Evolutionary conservation across 2,888 invertebrate species (phyloP).

Genomic region (Liposcelis brunnea): DNA sequence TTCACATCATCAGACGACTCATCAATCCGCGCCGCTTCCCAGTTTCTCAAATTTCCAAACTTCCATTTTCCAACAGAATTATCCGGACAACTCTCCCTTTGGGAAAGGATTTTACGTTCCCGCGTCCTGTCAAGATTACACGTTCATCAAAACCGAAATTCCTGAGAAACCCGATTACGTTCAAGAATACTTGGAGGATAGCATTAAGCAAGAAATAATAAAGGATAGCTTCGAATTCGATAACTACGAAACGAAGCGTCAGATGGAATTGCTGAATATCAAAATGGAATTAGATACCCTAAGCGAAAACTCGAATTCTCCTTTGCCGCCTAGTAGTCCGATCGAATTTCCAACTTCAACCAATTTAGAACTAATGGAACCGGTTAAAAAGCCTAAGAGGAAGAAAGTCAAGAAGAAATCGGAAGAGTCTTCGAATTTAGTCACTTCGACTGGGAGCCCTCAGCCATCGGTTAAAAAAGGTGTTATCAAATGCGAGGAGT

Average conservation of each 20-base stretch:
- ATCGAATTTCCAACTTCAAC: conserved; percentile 5
- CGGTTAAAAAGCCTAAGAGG: conserved; percentile 3
- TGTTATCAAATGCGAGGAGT: conserved; percentile 55
- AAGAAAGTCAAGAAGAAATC: conserved; percentile 11
- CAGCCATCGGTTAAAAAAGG: conserved; percentile 15
- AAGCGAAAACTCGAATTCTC: conserved; percentile 5
- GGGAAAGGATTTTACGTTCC: background rate
- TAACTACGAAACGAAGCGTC: background rate
- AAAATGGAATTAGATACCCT: conserved; percentile 11
- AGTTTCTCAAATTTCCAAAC: conserved; percentile 42
- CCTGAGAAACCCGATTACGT: conserved; percentile 1
- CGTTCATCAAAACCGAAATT: background rate
- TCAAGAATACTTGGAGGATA: background rate
- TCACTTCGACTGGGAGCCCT: conserved; percentile 22
- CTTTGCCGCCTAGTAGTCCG: background rate
- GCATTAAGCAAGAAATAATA: conserved; percentile 8
- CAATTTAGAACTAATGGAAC: conserved; percentile 6
- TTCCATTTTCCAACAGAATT: conserved; percentile 41
- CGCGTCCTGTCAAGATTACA: conserved; percentile 3
- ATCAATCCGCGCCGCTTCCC: conserved; percentile 31
- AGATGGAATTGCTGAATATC: background rate
- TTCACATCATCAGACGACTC: conserved; percentile 30
- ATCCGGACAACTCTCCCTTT: conserved; percentile 23
- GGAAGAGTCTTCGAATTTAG: conserved; percentile 13
- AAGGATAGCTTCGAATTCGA: background rate